Percentiles rank a stretch among this genome's conserved stretches.
Evolutionary conservation across 30 jellyfish, hydroid and myxozoan genomes (phyloP).

Genomic region (Pseudorhiza aurosa): DNA sequence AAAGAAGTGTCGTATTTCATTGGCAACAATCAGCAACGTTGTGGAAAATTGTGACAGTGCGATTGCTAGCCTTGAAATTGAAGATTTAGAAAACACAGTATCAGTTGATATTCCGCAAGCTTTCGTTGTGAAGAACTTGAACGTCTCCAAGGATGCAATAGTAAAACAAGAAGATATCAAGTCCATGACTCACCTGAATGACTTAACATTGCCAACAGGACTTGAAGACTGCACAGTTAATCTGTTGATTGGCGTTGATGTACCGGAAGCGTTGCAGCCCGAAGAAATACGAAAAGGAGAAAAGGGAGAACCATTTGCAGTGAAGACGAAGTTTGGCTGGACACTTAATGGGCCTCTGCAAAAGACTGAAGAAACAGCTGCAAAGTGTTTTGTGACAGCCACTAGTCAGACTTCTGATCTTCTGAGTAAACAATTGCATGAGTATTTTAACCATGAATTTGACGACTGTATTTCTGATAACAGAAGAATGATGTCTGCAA

Average conservation of each 20-base stretch:
- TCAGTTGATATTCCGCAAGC: constrained; percentile 8
- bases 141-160: constrained; percentile 2
- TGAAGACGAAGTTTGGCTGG: constrained; percentile 70
- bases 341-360: constrained; percentile 60
- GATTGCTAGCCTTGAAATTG: constrained; percentile 27
- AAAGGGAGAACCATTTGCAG: constrained; percentile 65
- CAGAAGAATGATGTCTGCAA: constrained; percentile 19
- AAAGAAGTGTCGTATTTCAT: constrained; percentile 31
- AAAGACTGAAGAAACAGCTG: constrained; percentile 3
- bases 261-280: constrained; percentile 66
- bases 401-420: neutral
- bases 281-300: constrained; percentile 58
- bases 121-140: neutral
- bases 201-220: constrained; percentile 15
- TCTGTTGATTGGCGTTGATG: constrained; percentile 53
- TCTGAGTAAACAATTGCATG: constrained; percentile 20
- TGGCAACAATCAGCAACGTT: constrained; percentile 55
- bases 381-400: constrained; percentile 7
- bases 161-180: constrained; percentile 50
- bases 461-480: constrained; percentile 14
- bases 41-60: constrained; percentile 37
- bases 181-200: constrained; percentile 30
- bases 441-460: constrained; percentile 39
- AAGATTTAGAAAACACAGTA: constrained; percentile 10
- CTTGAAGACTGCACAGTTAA: constrained; percentile 30